Conservation (phyloP, 2,888 invertebrate species). For the Rhaphigaster nebulosa region DNA sequence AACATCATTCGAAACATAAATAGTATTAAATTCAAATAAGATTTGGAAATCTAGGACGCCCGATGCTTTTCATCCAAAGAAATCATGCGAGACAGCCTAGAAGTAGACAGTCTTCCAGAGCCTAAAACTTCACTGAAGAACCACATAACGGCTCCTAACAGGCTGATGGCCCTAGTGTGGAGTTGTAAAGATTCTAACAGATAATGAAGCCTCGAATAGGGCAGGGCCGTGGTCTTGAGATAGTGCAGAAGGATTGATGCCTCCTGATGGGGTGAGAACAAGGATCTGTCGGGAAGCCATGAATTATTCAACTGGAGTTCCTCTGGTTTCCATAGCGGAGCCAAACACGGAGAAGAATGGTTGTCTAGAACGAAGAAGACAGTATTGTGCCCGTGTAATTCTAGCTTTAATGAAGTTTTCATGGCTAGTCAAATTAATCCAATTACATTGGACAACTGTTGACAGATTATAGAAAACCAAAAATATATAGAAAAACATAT, state of each 20-base stretch:
- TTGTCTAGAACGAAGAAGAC: background rate
- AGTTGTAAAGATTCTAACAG: background rate
- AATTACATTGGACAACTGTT: no score
- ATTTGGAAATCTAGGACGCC: no score
- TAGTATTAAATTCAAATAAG: no score
- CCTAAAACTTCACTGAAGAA: background rate
- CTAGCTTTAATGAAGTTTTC: background rate
- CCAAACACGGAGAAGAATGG: background rate
- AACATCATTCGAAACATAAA: no score
- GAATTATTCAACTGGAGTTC: constrained; percentile 27
- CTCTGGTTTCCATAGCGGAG: constrained; percentile 7
- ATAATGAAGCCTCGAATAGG: background rate
- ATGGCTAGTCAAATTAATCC: background rate
- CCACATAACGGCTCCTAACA: background rate
- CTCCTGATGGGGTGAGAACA: constrained; percentile 4
- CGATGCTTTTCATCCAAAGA: no score
- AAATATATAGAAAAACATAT: background rate
- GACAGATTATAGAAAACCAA: background rate
- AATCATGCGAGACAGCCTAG: background rate
- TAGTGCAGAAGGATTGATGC: background rate
- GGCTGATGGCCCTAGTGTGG: background rate
- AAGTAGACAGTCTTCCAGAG: background rate
- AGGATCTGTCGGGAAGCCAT: background rate
- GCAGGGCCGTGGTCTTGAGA: background rate
- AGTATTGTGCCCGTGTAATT: background rate